Conservation (phyloP, 2,113 vertebrate genomes). For the Leptosomus discolor region DNA sequence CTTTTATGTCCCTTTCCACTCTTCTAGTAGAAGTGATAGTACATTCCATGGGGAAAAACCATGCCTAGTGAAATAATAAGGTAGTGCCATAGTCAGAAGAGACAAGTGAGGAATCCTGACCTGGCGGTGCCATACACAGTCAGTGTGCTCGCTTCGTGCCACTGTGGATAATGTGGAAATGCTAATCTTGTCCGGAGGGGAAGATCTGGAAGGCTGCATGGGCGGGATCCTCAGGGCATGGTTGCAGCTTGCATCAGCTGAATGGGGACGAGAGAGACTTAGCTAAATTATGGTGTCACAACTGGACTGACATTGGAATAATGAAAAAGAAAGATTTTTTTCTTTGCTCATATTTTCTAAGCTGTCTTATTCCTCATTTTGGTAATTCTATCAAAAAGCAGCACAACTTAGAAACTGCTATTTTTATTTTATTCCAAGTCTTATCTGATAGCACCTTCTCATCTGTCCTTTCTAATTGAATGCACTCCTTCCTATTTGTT, state of each 20-base stretch:
- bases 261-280: not conserved
- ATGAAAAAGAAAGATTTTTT: not conserved
- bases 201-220: not conserved
- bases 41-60: not conserved
- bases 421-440: not conserved
- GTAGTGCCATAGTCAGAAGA: not conserved
- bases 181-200: not conserved
- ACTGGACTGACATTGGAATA: not conserved
- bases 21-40: not conserved
- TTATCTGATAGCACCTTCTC: not conserved
- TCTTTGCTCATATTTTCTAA: not conserved
- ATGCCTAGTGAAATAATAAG: not conserved
- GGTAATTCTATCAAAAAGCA: not conserved
- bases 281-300: not conserved
- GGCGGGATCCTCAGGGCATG: not conserved
- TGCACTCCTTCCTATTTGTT: not conserved
- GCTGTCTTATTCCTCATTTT: not conserved
- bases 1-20: not conserved
- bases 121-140: accelerated
- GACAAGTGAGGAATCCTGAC: not conserved
- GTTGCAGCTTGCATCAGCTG: not conserved
- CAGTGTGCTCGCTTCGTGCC: accelerated
- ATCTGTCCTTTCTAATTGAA: not conserved
- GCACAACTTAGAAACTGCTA: not conserved
- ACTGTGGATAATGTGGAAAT: not conserved